Evolutionary conservation across 1,140 invertebrate species (phyloP).

Genomic region (Drosophila kikkawai): DNA sequence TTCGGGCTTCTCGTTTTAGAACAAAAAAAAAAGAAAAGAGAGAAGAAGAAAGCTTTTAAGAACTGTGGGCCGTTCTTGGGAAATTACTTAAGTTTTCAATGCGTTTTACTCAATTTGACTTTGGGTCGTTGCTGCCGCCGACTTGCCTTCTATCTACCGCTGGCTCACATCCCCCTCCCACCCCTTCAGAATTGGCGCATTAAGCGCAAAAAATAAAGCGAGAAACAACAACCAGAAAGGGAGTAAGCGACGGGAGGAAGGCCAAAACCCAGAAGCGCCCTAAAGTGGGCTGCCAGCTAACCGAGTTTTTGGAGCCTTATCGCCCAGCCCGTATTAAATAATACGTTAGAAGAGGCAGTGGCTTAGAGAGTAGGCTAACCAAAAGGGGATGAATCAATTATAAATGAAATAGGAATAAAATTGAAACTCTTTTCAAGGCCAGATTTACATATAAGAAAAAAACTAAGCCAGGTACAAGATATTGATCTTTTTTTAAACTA

Average conservation of each 20-base stretch:
- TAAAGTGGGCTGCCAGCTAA: slow-evolving; percentile 55
- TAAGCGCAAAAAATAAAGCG: slow-evolving; percentile 68
- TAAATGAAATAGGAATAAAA: not conserved
- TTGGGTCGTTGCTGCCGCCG: slow-evolving; percentile 71
- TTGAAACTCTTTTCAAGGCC: too few species aligned
- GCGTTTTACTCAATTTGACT: slow-evolving; percentile 82
- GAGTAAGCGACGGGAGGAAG: slow-evolving; percentile 5
- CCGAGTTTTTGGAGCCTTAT: slow-evolving; percentile 51
- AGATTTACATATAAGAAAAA: not conserved
- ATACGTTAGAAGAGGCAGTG: slow-evolving; percentile 29
- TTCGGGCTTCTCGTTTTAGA: slow-evolving; percentile 47
- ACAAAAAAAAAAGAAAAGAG: slow-evolving; percentile 20
- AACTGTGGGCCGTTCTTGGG: slow-evolving; percentile 59
- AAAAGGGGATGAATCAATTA: not conserved
- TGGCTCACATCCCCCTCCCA: not conserved
- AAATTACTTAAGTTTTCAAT: slow-evolving; percentile 82
- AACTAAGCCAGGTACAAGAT: too few species aligned
- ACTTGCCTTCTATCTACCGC: slow-evolving; percentile 32
- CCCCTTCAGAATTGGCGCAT: slow-evolving; percentile 70
- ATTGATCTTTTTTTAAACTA: not conserved
- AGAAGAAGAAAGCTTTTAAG: slow-evolving; percentile 57
- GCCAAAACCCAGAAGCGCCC: slow-evolving; percentile 53
- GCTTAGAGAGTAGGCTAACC: not conserved
- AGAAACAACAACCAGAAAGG: slow-evolving; percentile 33
- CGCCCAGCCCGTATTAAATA: slow-evolving; percentile 70